Percentiles rank a stretch among this genome's conserved stretches.
These are phyloP conservation scores for Nematostella vectensis DNA, from an alignment of 92 coral and sea anemone genomes.

Conservation along the genomic window DNA sequence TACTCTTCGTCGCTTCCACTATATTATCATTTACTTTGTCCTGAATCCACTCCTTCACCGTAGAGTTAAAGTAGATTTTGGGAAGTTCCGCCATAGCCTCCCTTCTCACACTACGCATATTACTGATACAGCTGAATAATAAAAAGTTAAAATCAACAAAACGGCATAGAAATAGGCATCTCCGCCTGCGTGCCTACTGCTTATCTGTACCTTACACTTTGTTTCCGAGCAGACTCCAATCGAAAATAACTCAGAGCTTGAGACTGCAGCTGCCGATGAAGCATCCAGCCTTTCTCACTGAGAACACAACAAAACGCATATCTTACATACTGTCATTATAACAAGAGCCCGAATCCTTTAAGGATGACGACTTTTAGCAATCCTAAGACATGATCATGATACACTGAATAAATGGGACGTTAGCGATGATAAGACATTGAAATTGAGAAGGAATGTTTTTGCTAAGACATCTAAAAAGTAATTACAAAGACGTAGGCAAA, in stretches of 20 bases:
- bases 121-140: slow-evolving; percentile 30
- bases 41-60: slow-evolving; percentile 63
- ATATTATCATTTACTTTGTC: slow-evolving; percentile 51
- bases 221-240: slow-evolving; percentile 24
- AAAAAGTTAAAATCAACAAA: not conserved
- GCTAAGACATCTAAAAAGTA: no score
- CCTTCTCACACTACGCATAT: slow-evolving; percentile 19
- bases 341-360: no score
- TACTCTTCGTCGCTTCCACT: slow-evolving; percentile 3
- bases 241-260: slow-evolving; percentile 44
- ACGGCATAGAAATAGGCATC: not conserved
- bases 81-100: slow-evolving; percentile 29
- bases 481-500: no score
- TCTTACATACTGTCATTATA: no score
- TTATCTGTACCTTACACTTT: no score
- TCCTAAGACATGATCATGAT: no score
- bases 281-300: slow-evolving; percentile 52
- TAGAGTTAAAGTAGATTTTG: slow-evolving; percentile 32
- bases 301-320: not conserved
- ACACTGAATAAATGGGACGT: no score
- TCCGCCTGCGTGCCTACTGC: no score
- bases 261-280: slow-evolving; percentile 45
- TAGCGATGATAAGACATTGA: no score
- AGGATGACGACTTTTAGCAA: no score
- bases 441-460: no score